Base-by-base conservation (phyloP, 2,113 vertebrate species). In the Galeopterus variegatus region DNA sequence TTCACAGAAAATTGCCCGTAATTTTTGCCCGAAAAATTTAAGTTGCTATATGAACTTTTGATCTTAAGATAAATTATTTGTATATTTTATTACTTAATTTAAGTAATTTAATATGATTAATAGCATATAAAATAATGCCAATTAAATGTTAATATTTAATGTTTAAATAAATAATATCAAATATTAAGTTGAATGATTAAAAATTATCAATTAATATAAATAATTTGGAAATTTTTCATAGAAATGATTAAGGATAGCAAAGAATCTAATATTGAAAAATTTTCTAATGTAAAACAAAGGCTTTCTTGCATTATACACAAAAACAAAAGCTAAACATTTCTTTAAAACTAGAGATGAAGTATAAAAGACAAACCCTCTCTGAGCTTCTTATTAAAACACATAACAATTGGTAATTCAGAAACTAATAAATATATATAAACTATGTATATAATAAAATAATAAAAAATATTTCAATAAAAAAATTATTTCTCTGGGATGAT, bases 1-100 rank as follows among this genome's bases (percentile, higher is more conserved):
- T 88, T 76, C 10, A 45, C 28, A 28, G 7, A 26, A 41, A 67
- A 67, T 58, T 73, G 3, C 17, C 10, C 36, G 80, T 10, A 76
- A 14, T 31, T 50, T 69, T 94, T 88, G 3, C 33, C 56, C 64
- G 28, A 88, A 94, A 94, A 84, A 26, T 76, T 64, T 65, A 73
- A 60, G 24, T 79, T 72, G 31, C 58, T 77, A 70, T 23, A 23
- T 79, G 31, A 80, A 4, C 8, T 31, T 75, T 70, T 80, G 52
- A 21, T 89, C 23, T 75, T 90, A 65, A 76, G 15, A 58, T 70
- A 6, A 28, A 7, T 50, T 60, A 86, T 28, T 75, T 77, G 18
- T 4, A 31, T 80, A 36, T 62, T 95, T 88, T 67, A 13, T 45
- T 89, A 28, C 73, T 72, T 70, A 56, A n/a, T 60, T 45, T 93